phyloP scores from a whole-genome alignment of 2,888 invertebrate genomes.

The Epinotia nisella region DNA sequence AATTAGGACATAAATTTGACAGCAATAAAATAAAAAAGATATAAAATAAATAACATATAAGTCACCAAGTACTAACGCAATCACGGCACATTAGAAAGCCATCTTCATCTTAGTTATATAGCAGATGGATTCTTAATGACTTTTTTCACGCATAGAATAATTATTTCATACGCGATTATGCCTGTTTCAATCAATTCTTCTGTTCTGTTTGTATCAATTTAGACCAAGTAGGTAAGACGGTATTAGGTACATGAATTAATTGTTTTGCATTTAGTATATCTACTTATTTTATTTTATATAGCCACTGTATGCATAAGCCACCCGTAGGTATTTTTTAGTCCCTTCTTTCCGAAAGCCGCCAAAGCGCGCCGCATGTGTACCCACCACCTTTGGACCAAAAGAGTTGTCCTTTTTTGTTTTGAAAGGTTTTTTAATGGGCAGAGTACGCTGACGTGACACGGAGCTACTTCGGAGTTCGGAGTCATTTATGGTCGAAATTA shows the following conservation, averaged over 20 bases:
- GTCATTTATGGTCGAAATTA: constrained; percentile 41
- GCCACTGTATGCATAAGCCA: constrained; percentile 18
- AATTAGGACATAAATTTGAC: constrained; percentile 20
- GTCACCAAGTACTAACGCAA: neutral
- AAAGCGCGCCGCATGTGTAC: constrained; percentile 43
- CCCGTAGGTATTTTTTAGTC: constrained; percentile 17
- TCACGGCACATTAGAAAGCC: neutral
- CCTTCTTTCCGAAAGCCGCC: constrained; percentile 41
- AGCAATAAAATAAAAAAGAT: constrained; percentile 11
- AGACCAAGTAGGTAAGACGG: neutral
- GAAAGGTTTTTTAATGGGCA: constrained; percentile 44
- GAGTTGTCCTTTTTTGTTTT: constrained; percentile 44
- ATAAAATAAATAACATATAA: constrained; percentile 6
- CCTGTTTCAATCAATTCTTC: too few relatives aligned
- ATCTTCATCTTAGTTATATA: neutral
- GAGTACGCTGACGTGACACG: constrained; percentile 39
- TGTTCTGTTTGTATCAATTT: too few relatives aligned
- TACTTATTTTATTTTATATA: constrained; percentile 1
- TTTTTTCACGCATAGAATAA: too few relatives aligned
- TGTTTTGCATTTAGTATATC: neutral
- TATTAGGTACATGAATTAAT: too few relatives aligned
- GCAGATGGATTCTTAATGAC: neutral
- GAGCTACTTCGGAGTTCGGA: constrained; percentile 36
- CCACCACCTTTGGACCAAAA: constrained; percentile 39
- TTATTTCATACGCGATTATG: too few relatives aligned